Base-by-base conservation (phyloP, 2,113 vertebrate genomes). In the Guaruba guarouba region DNA sequence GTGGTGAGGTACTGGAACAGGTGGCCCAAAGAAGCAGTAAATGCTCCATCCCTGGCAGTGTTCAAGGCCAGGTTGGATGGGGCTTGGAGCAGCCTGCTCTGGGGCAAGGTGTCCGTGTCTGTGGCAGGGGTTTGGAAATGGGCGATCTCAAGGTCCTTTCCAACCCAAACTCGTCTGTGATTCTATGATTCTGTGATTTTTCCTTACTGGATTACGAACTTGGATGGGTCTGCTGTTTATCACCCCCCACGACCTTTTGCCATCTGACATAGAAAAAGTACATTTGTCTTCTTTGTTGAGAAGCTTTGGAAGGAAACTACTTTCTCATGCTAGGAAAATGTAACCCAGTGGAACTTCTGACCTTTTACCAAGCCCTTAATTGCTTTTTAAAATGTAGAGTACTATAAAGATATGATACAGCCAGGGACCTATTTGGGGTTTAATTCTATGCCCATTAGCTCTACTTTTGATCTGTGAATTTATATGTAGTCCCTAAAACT, bases 151-250 rank as follows among this genome's bases (percentile, higher is more conserved):
- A 59, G 57, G 20, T 59, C 57, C 33, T n/a, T n/a, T 35, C 9
- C 33, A 59, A 15, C 57, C 57, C 57, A 35, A 23, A 59, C 57
- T 15, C 3, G 3, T 59, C 33, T 59, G 55, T 22, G 55, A n/a
- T 22, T n/a, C 31, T 57, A 19, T 22, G 57, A 35, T 23, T 35
- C 57, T 59, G 57, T 59, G 57, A 16, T 80, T 82, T 90, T 89
- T 85, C 66, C 76, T 66, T 37, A 35, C 46, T 75, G 54, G 23
- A n/a, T 88, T 86, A 52, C 70, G 79, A 43, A 94, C 84, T 79
- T 25, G n/a, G 67, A n/a, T 57, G 49, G 64, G 41, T 62, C 81
- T 92, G 86, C 69, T 93, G 39, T 95, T 95, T 81, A 46, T 96
- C 89, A 70, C 63, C 88, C 51, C 17, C 39, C 39, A 6, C 83